A percentile compares a stretch with the other conserved stretches of the same genome.
Conservation (phyloP, 2,797 vertebrate species). For the Botia almorhae region DNA sequence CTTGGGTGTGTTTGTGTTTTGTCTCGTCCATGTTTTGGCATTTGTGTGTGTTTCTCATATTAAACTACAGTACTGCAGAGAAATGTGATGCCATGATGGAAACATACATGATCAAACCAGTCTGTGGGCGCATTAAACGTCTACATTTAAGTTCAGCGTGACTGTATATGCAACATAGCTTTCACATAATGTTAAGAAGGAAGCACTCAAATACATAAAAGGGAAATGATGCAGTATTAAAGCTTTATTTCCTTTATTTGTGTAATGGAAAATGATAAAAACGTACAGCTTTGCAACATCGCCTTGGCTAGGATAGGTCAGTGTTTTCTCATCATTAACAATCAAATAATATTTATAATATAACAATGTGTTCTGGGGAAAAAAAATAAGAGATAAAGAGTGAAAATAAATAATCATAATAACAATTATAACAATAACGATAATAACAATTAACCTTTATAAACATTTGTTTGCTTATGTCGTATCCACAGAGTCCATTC, state of each 20-base stretch:
- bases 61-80: slow-evolving; percentile 22
- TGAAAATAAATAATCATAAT: slow-evolving; percentile 89
- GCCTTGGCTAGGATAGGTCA: slow-evolving; percentile 81
- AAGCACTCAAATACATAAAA: slow-evolving; percentile 46
- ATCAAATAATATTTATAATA: slow-evolving; percentile 80
- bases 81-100: slow-evolving; percentile 25
- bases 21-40: slow-evolving; percentile 30
- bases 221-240: slow-evolving; percentile 74
- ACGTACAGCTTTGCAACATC: slow-evolving; percentile 80
- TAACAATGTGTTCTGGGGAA: slow-evolving; percentile 80
- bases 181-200: slow-evolving; percentile 1
- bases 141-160: background rate
- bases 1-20: slow-evolving; percentile 40
- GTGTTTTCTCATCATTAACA: slow-evolving; percentile 77
- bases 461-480: slow-evolving; percentile 80
- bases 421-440: slow-evolving; percentile 86
- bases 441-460: slow-evolving; percentile 85
- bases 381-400: slow-evolving; percentile 71
- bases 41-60: slow-evolving; percentile 34
- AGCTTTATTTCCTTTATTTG: slow-evolving; percentile 84
- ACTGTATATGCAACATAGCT: background rate
- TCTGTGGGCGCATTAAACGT: slow-evolving; percentile 4
- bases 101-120: slow-evolving; percentile 44
- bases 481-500: slow-evolving; percentile 78
- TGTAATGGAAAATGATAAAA: slow-evolving; percentile 84